A percentile compares a stretch with the other conserved stretches of the same genome.
phyloP scores from a whole-genome alignment of 2,113 vertebrate genomes.

The Paralichthys olivaceus region DNA sequence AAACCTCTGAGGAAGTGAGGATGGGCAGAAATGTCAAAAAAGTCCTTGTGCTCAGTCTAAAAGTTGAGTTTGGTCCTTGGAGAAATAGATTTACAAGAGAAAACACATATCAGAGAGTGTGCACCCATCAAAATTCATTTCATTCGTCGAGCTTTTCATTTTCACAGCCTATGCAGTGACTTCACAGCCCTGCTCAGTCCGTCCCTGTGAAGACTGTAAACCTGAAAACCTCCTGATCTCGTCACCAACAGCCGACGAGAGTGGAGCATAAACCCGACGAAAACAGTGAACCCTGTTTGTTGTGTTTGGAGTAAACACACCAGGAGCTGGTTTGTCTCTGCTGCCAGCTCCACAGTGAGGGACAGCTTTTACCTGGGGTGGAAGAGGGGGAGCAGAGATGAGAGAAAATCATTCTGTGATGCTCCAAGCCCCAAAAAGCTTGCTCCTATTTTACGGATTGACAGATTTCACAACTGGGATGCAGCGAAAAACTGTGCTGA shows the following conservation, averaged over 20 bases:
- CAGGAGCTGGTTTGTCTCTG: slow-evolving; percentile 13
- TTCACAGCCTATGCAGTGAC: slow-evolving; percentile 3
- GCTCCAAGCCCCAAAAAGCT: slow-evolving; percentile 39
- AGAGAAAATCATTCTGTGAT: slow-evolving; percentile 45
- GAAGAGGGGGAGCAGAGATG: slow-evolving; percentile 30
- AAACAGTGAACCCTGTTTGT: slow-evolving; percentile 25
- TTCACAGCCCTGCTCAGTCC: neutral
- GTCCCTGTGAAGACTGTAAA: slow-evolving; percentile 20
- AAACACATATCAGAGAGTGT: neutral
- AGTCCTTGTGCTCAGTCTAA: neutral
- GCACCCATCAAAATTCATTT: neutral
- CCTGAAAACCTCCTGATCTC: slow-evolving; percentile 20
- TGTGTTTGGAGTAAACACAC: slow-evolving; percentile 22
- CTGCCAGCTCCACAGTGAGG: neutral
- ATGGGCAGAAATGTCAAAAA: no score
- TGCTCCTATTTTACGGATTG: slow-evolving; percentile 56
- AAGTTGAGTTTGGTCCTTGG: neutral
- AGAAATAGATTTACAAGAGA: no score
- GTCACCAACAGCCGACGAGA: neutral
- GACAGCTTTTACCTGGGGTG: slow-evolving; percentile 32
- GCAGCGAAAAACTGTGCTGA: slow-evolving; percentile 49
- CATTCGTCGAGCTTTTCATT: neutral
- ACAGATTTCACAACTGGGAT: slow-evolving; percentile 57
- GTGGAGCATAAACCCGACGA: neutral
- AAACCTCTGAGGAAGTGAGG: no score